phyloP scores from a whole-genome alignment of 2,797 vertebrate genomes.

The Rhincodon typus region DNA sequence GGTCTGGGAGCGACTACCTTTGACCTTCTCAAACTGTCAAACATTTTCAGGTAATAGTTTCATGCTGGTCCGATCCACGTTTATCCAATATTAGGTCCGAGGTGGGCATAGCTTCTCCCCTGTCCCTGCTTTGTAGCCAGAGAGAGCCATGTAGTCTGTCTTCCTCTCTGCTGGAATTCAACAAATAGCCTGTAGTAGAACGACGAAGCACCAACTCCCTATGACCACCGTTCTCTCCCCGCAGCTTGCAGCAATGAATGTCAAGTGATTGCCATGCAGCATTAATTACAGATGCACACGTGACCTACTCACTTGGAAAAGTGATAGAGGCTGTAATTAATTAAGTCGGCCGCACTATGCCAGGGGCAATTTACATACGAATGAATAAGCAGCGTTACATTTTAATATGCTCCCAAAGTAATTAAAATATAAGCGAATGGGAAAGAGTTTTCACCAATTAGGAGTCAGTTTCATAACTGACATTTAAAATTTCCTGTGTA shows the following conservation, averaged over 20 bases:
- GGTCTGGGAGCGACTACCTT: not conserved
- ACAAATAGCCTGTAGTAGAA: not conserved
- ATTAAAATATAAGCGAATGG: not conserved
- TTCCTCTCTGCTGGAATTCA: not conserved
- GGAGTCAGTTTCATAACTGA: not conserved
- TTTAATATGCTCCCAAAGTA: not conserved
- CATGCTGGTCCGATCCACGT: not conserved
- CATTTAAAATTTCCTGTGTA: not conserved
- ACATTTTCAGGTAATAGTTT: not conserved
- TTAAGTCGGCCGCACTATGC: not conserved
- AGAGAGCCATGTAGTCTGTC: not conserved
- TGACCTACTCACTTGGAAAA: not conserved
- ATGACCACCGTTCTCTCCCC: not conserved
- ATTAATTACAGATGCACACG: not conserved
- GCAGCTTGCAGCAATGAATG: no score
- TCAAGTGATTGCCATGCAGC: no score
- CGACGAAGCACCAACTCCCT: not conserved
- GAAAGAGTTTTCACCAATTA: not conserved
- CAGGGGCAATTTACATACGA: not conserved
- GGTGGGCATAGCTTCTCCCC: not conserved
- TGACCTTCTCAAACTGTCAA: not conserved
- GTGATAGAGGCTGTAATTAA: constrained; percentile 14
- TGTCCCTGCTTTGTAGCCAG: not conserved
- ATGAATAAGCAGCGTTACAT: not conserved
- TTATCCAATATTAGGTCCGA: not conserved